Evolutionary conservation across 2,888 invertebrate species (phyloP), one percentile per base, ranked within the genome.

Genomic region (Idaea biselata): DNA sequence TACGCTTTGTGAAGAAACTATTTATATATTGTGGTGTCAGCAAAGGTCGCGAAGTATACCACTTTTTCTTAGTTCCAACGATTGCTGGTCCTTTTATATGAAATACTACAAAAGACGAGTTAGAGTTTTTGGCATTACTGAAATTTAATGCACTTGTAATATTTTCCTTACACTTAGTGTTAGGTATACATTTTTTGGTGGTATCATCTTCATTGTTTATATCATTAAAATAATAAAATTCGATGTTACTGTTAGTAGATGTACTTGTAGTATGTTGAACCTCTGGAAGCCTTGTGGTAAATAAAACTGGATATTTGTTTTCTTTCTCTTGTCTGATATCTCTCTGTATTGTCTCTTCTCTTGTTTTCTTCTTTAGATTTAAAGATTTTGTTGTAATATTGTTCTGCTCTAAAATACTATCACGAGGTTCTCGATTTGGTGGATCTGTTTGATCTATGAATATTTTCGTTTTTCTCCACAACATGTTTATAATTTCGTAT

Each of bases 181-280:
- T 18, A 60, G 64, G 8, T n/a, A 58, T 61, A 44, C 73, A 65
- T 64, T 72, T 73, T 16, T 65, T 64, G 63, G 72, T 76, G 0
- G 64, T 11, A 58, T 62, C 69, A 14, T 81, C 77, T 60, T 80
- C 74, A 33, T 67, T 68, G 17, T 55, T 55, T 55, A 55, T 5
- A 60, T 87, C 82, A 67, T 89, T 86, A 63, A 86, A 78, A 73
- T 90, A 91, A 74, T 89, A 86, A 77, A 91, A 91, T 74, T 91
- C 90, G 60, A 90, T 89, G 58, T 76, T 86, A 75, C 88, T 89
- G 3, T 84, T 77, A 16, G 87, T 89, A 5, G 80, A 70, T 6
- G 14, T 44, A 14, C 14, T 1, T 44, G 7, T 44, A 14, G 76
- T 61, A 25, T 25, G 25, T 55, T 69, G 74, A 11, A 63, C 8